These are phyloP conservation scores for Saccopteryx bilineata DNA, from an alignment of 2,113 vertebrate genomes.

Conservation along the genomic window DNA sequence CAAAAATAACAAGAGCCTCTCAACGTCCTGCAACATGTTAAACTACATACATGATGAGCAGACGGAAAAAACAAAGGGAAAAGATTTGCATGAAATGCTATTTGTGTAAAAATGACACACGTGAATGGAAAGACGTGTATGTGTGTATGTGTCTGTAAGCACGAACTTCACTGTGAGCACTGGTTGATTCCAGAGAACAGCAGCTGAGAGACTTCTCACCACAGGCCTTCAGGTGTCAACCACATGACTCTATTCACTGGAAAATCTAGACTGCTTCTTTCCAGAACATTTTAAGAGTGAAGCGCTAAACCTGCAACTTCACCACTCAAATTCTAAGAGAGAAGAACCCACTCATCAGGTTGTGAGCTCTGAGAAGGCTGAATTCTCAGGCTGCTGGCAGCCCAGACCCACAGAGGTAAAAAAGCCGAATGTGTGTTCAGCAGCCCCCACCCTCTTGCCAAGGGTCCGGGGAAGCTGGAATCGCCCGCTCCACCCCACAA, in stretches of 20 bases:
- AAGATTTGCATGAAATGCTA: background rate
- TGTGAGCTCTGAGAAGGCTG: background rate
- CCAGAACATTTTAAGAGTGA: background rate
- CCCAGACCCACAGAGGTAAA: background rate
- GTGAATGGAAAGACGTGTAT: rapidly evolving
- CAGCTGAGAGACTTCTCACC: background rate
- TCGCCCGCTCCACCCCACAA: background rate
- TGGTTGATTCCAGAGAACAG: background rate
- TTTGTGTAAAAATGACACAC: rapidly evolving
- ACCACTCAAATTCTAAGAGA: background rate
- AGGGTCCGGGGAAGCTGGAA: background rate
- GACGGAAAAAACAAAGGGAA: background rate
- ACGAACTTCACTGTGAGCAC: rapidly evolving
- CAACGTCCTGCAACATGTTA: background rate
- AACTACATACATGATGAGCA: rapidly evolving
- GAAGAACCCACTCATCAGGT: rapidly evolving
- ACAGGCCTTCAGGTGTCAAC: background rate
- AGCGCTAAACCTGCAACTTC: rapidly evolving
- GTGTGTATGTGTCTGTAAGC: rapidly evolving
- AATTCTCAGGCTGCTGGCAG: background rate
- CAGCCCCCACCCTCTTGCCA: background rate
- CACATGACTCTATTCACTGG: rapidly evolving
- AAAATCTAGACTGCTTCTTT: background rate
- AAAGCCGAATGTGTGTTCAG: rapidly evolving
- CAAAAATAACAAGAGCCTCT: background rate